A percentile compares a stretch with the other conserved stretches of the same genome.
phyloP scores from a whole-genome alignment of 2,888 invertebrate species.

The Campoletis raptor region DNA sequence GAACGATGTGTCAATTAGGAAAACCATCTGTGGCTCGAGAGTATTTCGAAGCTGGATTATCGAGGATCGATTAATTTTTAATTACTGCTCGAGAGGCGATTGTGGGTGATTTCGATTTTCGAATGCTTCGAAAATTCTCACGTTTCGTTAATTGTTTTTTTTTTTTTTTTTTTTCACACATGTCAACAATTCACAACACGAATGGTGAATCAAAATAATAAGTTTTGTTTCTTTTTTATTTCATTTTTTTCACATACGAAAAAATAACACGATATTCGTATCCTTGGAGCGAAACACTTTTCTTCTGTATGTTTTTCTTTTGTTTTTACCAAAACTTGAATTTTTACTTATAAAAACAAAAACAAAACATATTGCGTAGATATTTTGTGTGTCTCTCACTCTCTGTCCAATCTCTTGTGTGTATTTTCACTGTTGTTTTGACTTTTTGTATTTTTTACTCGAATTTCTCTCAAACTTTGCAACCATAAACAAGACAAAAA shows the following conservation, averaged over 20 bases:
- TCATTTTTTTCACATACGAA: neutral
- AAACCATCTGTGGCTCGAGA: conserved; percentile 5
- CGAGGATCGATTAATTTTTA: conserved; percentile 3
- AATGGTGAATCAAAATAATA: too few relatives aligned
- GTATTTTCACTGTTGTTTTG: neutral
- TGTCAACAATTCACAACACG: too few relatives aligned
- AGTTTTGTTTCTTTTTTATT: neutral
- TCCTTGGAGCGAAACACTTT: neutral
- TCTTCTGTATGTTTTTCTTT: too few relatives aligned
- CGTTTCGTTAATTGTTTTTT: neutral
- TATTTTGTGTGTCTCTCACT: neutral
- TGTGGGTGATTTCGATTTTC: neutral
- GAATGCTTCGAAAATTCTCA: neutral
- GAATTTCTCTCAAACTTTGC: neutral
- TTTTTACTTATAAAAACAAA: neutral
- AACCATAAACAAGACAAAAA: neutral
- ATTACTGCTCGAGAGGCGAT: neutral
- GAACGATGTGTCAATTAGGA: conserved; percentile 8
- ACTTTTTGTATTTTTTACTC: neutral
- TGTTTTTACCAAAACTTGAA: neutral
- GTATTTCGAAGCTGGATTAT: conserved; percentile 1
- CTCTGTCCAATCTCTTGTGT: neutral
- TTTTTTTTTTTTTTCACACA: neutral
- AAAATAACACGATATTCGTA: neutral
- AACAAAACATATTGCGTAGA: neutral